These are phyloP conservation scores for Pygoscelis antarcticus DNA, from an alignment of 2,113 vertebrate species.

Conservation along the genomic window DNA sequence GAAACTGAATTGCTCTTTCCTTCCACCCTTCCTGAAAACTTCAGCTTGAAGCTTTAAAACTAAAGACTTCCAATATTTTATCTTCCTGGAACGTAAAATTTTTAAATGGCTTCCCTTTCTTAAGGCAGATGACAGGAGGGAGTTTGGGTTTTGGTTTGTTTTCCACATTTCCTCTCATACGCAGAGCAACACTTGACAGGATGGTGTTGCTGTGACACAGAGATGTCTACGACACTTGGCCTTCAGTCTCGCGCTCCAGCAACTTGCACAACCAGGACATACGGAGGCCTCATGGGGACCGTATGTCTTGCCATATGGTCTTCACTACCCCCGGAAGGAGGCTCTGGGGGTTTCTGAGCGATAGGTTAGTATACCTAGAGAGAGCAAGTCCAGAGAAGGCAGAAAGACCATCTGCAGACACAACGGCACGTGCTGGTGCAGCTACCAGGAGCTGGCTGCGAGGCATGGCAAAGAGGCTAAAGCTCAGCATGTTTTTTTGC, in stretches of 20 bases:
- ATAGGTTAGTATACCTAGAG: neutral
- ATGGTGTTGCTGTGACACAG: constrained; percentile 47
- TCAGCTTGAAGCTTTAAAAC: neutral
- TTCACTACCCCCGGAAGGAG: neutral
- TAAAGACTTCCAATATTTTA: neutral
- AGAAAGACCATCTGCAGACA: neutral
- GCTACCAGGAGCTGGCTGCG: neutral
- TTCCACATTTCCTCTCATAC: neutral
- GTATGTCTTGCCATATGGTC: constrained; percentile 23
- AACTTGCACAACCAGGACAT: constrained; percentile 25
- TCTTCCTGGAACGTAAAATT: neutral
- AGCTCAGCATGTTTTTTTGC: neutral
- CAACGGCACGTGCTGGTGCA: neutral
- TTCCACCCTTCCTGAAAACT: neutral
- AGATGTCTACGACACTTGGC: constrained; percentile 1
- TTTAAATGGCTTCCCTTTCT: neutral
- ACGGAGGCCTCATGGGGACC: neutral
- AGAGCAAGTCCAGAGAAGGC: neutral
- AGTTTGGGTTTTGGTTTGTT: neutral
- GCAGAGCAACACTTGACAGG: constrained; percentile 28
- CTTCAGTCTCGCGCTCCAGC: constrained; percentile 31
- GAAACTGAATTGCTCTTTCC: neutral
- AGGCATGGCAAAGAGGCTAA: neutral
- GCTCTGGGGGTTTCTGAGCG: neutral
- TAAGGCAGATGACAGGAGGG: neutral